phyloP scores from a whole-genome alignment of 2,113 vertebrate genomes.

The Ochotona curzoniae region DNA sequence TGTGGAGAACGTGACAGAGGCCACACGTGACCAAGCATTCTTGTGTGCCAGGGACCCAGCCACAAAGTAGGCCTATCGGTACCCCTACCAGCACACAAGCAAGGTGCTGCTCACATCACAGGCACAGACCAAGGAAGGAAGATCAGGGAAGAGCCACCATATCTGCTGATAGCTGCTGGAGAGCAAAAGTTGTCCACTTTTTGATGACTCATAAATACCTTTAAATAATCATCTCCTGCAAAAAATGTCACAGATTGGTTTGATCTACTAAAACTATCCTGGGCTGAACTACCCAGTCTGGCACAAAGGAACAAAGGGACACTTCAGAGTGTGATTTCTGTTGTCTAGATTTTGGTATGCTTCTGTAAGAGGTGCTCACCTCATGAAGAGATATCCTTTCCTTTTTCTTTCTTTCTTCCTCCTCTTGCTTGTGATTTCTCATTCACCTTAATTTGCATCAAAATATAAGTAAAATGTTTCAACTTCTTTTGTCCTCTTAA shows the following conservation, averaged over 20 bases:
- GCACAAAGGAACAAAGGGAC: neutral
- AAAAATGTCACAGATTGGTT: neutral
- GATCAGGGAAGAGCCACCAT: accelerated
- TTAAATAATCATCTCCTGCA: neutral
- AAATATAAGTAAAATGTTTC: neutral
- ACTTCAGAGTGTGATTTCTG: neutral
- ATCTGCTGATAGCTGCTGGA: too few species aligned
- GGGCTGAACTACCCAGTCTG: neutral
- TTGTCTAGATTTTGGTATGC: neutral
- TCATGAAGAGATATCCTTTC: neutral
- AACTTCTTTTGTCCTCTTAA: neutral
- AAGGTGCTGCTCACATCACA: neutral
- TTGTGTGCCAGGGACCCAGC: neutral
- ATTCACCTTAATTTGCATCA: slow-evolving; percentile 26
- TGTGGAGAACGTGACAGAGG: neutral
- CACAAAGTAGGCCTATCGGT: accelerated
- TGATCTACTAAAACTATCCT: neutral
- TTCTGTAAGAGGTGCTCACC: neutral
- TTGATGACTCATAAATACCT: neutral
- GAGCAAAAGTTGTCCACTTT: too few species aligned
- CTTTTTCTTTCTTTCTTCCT: neutral
- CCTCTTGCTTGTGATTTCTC: neutral
- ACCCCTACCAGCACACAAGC: neutral
- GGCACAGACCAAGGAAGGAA: neutral
- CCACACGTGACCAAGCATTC: neutral